Percentiles rank a stretch among this genome's conserved stretches.
Conservation (phyloP, 2,797 vertebrate species). For the Garrulus glandarius region DNA sequence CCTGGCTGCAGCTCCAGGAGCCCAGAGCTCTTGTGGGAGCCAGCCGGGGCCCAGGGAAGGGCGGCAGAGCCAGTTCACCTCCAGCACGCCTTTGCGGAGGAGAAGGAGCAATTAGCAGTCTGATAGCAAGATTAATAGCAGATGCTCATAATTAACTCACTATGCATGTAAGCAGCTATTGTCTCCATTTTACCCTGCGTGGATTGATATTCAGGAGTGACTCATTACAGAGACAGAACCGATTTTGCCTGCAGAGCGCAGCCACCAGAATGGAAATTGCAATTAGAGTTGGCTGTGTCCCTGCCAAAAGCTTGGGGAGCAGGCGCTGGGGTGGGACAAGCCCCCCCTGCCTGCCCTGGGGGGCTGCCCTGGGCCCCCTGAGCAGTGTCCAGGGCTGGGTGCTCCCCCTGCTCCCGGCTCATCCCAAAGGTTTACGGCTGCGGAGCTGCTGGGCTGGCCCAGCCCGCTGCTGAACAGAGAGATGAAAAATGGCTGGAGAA, state of each 20-base stretch:
- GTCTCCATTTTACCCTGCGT: conserved; percentile 55
- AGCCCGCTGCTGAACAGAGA: neutral
- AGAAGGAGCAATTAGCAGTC: conserved; percentile 68
- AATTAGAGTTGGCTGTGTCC: conserved; percentile 38
- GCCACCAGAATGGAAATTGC: conserved; percentile 60
- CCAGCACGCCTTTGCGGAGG: conserved; percentile 1
- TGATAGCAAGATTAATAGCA: conserved; percentile 70
- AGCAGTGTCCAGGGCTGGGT: neutral
- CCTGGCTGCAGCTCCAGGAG: neutral
- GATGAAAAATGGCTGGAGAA: conserved; percentile 26
- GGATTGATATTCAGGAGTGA: conserved; percentile 67
- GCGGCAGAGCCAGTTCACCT: neutral
- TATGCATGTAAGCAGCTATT: conserved; percentile 68
- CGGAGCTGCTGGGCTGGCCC: neutral
- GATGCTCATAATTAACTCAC: conserved; percentile 70
- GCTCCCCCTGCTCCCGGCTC: neutral
- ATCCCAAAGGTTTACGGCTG: neutral
- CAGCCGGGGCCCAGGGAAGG: neutral
- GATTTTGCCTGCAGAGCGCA: conserved; percentile 52
- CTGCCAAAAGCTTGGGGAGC: neutral
- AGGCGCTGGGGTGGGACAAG: neutral
- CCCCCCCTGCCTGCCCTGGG: neutral
- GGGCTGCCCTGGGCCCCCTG: neutral
- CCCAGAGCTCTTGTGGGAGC: rapidly evolving
- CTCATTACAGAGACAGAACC: conserved; percentile 58